A percentile compares a stretch with the other conserved stretches of the same genome.
phyloP scores from a whole-genome alignment of 2,888 invertebrate genomes.

The Ditula angustiorana region DNA sequence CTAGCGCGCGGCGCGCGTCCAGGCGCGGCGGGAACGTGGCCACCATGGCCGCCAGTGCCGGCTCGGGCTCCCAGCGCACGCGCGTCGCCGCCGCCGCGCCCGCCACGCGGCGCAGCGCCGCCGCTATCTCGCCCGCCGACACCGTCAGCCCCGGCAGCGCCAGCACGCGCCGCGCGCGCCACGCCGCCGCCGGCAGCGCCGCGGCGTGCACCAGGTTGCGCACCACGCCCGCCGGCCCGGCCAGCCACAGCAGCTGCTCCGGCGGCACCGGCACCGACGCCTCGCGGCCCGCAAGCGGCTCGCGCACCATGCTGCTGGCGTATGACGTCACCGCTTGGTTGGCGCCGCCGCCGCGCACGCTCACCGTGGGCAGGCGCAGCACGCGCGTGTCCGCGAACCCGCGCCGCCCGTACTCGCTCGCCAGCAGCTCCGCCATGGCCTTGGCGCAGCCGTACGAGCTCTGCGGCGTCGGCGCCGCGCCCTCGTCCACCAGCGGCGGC shows the following conservation, averaged over 20 bases:
- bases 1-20: constrained; percentile 61
- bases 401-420: constrained; percentile 71
- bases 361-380: constrained; percentile 72
- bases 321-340: constrained; percentile 77
- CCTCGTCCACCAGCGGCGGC: constrained; percentile 59
- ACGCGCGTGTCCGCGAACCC: constrained; percentile 67
- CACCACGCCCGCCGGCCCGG: constrained; percentile 65
- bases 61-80: constrained; percentile 59
- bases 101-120: constrained; percentile 61
- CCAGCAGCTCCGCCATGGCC: constrained; percentile 71
- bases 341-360: constrained; percentile 68
- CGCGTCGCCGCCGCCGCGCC: constrained; percentile 59
- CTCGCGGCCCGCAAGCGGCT: constrained; percentile 62
- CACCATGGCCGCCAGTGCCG: constrained; percentile 60
- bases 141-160: constrained; percentile 69
- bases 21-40: constrained; percentile 65
- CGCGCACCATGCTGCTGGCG: constrained; percentile 73
- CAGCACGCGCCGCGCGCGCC: constrained; percentile 62
- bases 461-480: constrained; percentile 65
- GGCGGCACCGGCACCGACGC: constrained; percentile 62
- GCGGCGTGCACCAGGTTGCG: constrained; percentile 65
- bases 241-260: constrained; percentile 65
- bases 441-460: constrained; percentile 75
- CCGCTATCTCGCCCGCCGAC: constrained; percentile 61
- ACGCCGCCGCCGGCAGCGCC: constrained; percentile 49